These are phyloP conservation scores for Catharus fuscescens DNA, from an alignment of 2,113 vertebrate species.

Conservation along the genomic window DNA sequence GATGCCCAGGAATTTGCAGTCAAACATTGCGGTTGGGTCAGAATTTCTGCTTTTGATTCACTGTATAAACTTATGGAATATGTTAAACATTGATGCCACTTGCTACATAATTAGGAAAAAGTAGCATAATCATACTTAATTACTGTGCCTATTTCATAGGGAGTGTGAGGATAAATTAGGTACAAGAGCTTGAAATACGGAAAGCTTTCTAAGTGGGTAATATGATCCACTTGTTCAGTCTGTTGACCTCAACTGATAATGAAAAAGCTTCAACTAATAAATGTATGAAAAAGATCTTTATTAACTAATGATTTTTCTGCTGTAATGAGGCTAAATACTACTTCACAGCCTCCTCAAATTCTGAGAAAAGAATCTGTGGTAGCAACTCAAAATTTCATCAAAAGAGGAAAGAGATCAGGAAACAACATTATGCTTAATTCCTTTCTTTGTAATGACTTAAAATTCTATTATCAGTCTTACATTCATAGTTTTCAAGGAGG, in stretches of 20 bases:
- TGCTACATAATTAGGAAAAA: constrained; percentile 30
- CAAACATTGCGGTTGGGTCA: background rate
- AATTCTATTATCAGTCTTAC: background rate
- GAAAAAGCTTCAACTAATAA: constrained; percentile 7
- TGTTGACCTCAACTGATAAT: constrained; percentile 12
- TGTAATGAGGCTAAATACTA: background rate
- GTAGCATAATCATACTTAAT: constrained; percentile 32
- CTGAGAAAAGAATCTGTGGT: background rate
- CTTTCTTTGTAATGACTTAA: background rate
- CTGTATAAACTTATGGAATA: background rate
- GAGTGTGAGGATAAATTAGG: constrained; percentile 6
- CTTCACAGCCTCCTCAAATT: background rate
- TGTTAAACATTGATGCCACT: background rate
- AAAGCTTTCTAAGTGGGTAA: constrained; percentile 16
- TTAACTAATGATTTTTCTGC: background rate
- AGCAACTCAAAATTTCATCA: background rate
- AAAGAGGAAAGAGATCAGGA: background rate
- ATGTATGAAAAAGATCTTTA: background rate
- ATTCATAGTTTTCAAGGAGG: background rate
- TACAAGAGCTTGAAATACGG: constrained; percentile 8
- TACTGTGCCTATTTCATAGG: background rate
- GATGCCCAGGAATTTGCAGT: background rate
- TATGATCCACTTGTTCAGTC: constrained; percentile 12
- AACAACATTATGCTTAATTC: background rate
- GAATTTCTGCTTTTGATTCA: background rate